Conservation (phyloP, 2,113 vertebrate species). For the Lampris megalopsis region DNA sequence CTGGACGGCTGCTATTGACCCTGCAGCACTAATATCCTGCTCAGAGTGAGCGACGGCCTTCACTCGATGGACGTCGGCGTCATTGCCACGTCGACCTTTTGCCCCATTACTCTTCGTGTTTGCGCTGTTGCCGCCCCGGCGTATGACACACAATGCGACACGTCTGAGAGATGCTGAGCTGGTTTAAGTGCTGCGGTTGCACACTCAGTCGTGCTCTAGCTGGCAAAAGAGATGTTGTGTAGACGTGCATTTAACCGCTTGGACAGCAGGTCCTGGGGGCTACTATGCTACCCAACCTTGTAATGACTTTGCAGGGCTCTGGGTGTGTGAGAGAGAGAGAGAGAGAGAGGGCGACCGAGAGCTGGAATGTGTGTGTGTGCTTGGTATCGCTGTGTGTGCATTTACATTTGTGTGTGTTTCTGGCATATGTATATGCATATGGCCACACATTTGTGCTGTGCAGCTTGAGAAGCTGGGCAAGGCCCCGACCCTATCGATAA, state of each 20-base stretch:
- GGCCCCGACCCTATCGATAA: not conserved
- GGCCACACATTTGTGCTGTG: not conserved
- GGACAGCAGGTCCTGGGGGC: not conserved
- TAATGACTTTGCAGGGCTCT: not conserved
- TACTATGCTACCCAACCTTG: not conserved
- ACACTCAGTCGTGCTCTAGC: not conserved
- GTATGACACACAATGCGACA: too few species aligned
- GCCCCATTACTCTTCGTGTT: too few species aligned
- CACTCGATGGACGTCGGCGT: not conserved
- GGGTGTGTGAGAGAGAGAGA: too few species aligned
- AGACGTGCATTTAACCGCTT: not conserved
- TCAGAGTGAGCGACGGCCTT: not conserved
- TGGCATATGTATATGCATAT: not conserved
- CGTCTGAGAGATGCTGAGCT: too few species aligned
- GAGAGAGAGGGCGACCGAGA: too few species aligned
- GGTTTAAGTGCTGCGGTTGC: too few species aligned
- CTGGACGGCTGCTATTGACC: slow-evolving; percentile 63
- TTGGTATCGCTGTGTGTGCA: not conserved
- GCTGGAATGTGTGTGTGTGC: not conserved
- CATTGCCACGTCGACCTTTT: too few species aligned
- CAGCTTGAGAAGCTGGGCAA: not conserved
- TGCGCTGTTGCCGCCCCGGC: too few species aligned
- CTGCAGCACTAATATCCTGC: slow-evolving; percentile 54
- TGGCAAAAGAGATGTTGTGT: not conserved
- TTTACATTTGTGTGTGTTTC: not conserved